A percentile compares a stretch with the other conserved stretches of the same genome.
Evolutionary conservation across 2,888 invertebrate genomes (phyloP).

Genomic region (Apamea monoglypha): DNA sequence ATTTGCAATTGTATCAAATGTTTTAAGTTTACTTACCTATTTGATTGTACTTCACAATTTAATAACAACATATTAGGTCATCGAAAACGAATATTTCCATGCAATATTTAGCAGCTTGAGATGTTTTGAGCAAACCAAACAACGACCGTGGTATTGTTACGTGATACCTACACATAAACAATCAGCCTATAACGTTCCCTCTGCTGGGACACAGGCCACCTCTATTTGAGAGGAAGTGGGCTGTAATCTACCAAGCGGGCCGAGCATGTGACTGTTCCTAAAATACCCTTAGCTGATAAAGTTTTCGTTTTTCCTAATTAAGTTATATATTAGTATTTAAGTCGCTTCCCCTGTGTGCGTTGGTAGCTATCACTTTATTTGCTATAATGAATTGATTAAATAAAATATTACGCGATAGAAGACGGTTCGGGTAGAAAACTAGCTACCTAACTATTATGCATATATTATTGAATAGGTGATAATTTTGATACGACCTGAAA

Average conservation of each 20-base stretch:
- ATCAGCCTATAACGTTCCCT: no score
- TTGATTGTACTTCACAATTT: not conserved
- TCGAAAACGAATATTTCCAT: not conserved
- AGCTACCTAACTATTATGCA: not conserved
- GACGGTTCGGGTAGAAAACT: not conserved
- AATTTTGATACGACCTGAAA: slow-evolving; percentile 12
- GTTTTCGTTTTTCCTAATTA: no score
- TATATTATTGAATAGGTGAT: slow-evolving; percentile 1
- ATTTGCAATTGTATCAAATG: not conserved
- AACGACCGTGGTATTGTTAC: not conserved
- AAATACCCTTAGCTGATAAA: no score
- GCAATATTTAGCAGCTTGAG: not conserved
- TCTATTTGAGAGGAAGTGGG: no score
- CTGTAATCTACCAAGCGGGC: no score
- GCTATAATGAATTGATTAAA: not conserved
- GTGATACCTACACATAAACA: no score
- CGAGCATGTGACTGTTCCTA: no score
- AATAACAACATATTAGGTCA: not conserved
- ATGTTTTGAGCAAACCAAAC: not conserved
- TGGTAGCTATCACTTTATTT: not conserved
- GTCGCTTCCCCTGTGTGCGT: no score
- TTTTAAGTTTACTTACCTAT: no score
- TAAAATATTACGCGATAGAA: not conserved
- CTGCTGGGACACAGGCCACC: no score
- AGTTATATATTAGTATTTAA: no score